These are phyloP conservation scores for Popillia japonica DNA, from an alignment of 1,140 invertebrate genomes.

Conservation along the genomic window DNA sequence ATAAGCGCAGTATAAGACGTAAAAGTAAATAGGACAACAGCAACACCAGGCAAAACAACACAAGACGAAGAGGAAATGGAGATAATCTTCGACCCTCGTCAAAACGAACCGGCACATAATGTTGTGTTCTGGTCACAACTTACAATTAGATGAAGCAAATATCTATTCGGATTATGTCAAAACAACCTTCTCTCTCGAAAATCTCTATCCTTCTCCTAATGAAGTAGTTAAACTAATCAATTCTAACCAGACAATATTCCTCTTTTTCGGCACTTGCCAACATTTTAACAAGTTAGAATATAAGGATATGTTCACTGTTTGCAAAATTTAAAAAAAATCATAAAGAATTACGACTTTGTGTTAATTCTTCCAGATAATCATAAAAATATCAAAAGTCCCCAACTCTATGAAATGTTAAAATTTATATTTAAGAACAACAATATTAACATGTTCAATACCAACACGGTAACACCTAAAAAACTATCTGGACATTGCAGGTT, in stretches of 20 bases:
- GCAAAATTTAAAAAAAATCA: background rate
- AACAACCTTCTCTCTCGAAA: too few relatives aligned
- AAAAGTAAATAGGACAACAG: too few relatives aligned
- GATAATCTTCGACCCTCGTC: too few relatives aligned
- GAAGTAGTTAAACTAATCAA: too few relatives aligned
- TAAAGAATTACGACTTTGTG: background rate
- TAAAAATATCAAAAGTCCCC: background rate
- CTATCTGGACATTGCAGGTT: conserved; percentile 51
- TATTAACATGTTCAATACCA: background rate
- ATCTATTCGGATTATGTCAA: too few relatives aligned
- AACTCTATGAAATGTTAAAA: background rate
- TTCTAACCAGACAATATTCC: background rate
- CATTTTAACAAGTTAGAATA: background rate
- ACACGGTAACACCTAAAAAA: background rate
- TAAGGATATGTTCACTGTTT: background rate
- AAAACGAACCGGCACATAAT: too few relatives aligned
- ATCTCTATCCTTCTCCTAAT: too few relatives aligned
- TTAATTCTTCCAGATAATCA: background rate
- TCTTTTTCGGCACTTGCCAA: background rate
- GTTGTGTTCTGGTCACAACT: too few relatives aligned
- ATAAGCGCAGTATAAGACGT: too few relatives aligned
- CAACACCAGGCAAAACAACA: too few relatives aligned
- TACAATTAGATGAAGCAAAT: too few relatives aligned
- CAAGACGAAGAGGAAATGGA: too few relatives aligned
- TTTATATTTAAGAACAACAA: background rate